phyloP scores from a whole-genome alignment of 2,888 invertebrate genomes.

The Colostygia pectinataria region DNA sequence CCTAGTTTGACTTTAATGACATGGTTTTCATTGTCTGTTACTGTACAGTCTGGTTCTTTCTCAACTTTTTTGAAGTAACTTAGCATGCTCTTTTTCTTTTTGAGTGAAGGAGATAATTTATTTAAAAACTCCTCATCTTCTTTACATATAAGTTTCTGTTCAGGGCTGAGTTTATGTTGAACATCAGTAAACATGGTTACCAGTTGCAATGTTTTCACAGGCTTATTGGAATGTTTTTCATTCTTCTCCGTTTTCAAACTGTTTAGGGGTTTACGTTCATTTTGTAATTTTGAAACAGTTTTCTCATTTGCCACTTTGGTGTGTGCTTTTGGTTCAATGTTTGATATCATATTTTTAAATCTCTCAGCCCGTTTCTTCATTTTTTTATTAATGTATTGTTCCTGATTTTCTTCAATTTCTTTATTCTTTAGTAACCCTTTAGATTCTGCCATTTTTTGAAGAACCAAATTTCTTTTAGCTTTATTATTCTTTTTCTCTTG shows the following conservation, averaged over 20 bases:
- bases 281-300: slow-evolving; percentile 17
- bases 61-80: slow-evolving; percentile 83
- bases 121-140: slow-evolving; percentile 76
- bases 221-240: slow-evolving; percentile 30
- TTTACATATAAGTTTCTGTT: slow-evolving; percentile 44
- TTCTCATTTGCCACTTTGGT: slow-evolving; percentile 29
- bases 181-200: slow-evolving; percentile 56
- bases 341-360: slow-evolving; percentile 74
- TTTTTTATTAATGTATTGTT: slow-evolving; percentile 80
- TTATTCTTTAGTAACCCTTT: slow-evolving; percentile 84
- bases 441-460: slow-evolving; percentile 85
- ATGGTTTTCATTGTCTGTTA: slow-evolving; percentile 43
- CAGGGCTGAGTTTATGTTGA: slow-evolving; percentile 35
- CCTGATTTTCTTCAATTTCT: slow-evolving; percentile 81
- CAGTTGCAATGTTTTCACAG: slow-evolving; percentile 46
- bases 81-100: slow-evolving; percentile 83
- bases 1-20: slow-evolving; percentile 65
- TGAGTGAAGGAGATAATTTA: slow-evolving; percentile 82
- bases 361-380: slow-evolving; percentile 84
- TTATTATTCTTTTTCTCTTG: slow-evolving; percentile 57
- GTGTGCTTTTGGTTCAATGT: slow-evolving; percentile 44
- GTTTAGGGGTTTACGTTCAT: slow-evolving; percentile 21
- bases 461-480: slow-evolving; percentile 75
- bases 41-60: slow-evolving; percentile 47
- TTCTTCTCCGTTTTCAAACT: slow-evolving; percentile 25